Conservation (phyloP, 2,113 vertebrate species). For the Opisthocomus hoazin region DNA sequence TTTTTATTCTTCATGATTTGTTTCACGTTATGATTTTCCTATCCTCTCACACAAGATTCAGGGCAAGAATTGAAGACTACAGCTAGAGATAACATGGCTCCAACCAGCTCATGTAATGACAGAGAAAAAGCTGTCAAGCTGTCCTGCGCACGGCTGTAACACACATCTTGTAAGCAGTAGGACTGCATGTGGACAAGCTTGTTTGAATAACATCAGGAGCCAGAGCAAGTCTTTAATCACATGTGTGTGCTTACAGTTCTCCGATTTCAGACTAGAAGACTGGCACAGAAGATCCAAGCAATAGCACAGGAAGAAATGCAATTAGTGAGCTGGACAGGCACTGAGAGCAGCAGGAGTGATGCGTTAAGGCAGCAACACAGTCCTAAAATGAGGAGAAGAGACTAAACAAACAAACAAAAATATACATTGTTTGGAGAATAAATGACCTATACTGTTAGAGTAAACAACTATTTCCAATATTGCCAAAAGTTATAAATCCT, state of each 20-base stretch:
- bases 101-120: background rate
- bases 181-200: rapidly evolving
- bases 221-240: background rate
- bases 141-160: background rate
- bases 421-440: background rate
- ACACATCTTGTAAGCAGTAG: background rate
- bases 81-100: background rate
- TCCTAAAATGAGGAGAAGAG: background rate
- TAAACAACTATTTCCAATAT: background rate
- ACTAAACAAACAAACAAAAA: no score
- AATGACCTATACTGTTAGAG: background rate
- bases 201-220: background rate
- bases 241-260: rapidly evolving
- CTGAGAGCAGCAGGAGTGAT: background rate
- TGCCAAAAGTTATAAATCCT: background rate
- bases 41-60: background rate
- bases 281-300: background rate
- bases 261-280: background rate
- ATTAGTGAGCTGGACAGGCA: background rate
- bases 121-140: background rate
- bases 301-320: background rate
- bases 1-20: background rate
- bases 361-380: background rate
- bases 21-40: background rate
- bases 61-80: background rate